These are phyloP conservation scores for Seriola dumerili DNA, from an alignment of 2,113 vertebrate species.

Conservation along the genomic window DNA sequence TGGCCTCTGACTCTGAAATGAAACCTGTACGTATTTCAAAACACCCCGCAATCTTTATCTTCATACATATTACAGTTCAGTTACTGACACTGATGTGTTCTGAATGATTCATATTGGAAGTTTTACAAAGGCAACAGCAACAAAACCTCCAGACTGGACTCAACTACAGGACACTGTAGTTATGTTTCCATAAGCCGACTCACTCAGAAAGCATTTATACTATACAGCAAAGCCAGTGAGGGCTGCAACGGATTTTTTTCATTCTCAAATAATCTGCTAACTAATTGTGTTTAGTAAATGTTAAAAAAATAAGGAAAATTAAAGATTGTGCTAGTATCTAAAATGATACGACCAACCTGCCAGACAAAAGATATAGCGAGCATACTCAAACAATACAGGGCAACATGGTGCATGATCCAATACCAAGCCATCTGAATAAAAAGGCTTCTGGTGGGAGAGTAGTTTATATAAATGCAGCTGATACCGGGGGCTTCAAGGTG, in stretches of 20 bases:
- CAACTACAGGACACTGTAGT: background rate
- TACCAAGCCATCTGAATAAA: background rate
- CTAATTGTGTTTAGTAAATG: too few relatives aligned
- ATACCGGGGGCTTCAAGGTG: slow-evolving; percentile 22
- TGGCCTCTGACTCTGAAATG: slow-evolving; percentile 21
- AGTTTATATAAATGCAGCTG: slow-evolving; percentile 5
- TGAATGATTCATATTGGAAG: background rate
- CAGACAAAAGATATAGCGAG: background rate
- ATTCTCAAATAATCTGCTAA: background rate
- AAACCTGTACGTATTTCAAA: slow-evolving; percentile 4
- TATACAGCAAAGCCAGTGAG: background rate
- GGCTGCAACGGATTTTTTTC: background rate
- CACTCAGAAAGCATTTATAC: background rate
- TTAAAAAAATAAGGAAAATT: too few relatives aligned
- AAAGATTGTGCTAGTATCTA: background rate
- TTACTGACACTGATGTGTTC: background rate
- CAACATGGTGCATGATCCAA: background rate
- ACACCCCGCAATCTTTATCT: background rate
- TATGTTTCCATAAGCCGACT: background rate
- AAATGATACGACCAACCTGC: background rate
- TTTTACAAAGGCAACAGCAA: background rate
- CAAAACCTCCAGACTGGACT: background rate
- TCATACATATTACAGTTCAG: background rate
- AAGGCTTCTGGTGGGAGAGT: background rate
- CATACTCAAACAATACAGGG: background rate